These are phyloP conservation scores for Montipora capricornis DNA, from an alignment of 64 coral and sea anemone species.

Conservation along the genomic window DNA sequence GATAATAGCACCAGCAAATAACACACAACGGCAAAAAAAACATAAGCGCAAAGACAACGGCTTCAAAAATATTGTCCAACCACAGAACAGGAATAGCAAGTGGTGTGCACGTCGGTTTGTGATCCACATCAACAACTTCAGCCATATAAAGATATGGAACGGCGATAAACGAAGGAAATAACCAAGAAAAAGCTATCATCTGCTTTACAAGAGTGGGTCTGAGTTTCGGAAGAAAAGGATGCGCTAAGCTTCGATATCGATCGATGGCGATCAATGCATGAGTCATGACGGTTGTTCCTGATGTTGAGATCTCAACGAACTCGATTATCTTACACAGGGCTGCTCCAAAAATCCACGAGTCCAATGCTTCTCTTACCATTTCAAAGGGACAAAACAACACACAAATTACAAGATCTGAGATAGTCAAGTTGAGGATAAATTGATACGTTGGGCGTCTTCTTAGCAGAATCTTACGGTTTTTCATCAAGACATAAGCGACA, in stretches of 20 bases:
- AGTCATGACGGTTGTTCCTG: constrained; percentile 38
- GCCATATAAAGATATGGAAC: constrained; percentile 39
- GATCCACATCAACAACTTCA: constrained; percentile 2
- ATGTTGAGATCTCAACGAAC: constrained; percentile 48
- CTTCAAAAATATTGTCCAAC: constrained; percentile 69
- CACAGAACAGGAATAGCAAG: constrained; percentile 59
- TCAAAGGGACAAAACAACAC: constrained; percentile 61
- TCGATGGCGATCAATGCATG: constrained; percentile 64
- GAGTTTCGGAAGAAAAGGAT: constrained; percentile 42
- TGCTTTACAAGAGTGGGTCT: constrained; percentile 37
- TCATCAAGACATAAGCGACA: constrained; percentile 8
- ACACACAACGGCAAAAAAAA: constrained; percentile 50
- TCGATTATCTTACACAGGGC: constrained; percentile 58
- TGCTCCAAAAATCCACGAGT: constrained; percentile 41
- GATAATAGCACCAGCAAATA: constrained; percentile 67
- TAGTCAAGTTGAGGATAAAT: constrained; percentile 71
- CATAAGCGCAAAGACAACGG: constrained; percentile 34
- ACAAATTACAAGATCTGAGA: constrained; percentile 60
- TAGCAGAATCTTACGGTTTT: constrained; percentile 2
- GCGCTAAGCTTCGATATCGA: constrained; percentile 35
- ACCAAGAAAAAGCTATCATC: constrained; percentile 60
- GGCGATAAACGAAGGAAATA: constrained; percentile 21
- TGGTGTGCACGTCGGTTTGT: neutral
- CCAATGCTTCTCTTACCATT: neutral
- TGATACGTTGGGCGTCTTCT: constrained; percentile 27